These are phyloP conservation scores for Chlorops oryzae DNA, from an alignment of 1,140 invertebrate genomes.

Conservation along the genomic window DNA sequence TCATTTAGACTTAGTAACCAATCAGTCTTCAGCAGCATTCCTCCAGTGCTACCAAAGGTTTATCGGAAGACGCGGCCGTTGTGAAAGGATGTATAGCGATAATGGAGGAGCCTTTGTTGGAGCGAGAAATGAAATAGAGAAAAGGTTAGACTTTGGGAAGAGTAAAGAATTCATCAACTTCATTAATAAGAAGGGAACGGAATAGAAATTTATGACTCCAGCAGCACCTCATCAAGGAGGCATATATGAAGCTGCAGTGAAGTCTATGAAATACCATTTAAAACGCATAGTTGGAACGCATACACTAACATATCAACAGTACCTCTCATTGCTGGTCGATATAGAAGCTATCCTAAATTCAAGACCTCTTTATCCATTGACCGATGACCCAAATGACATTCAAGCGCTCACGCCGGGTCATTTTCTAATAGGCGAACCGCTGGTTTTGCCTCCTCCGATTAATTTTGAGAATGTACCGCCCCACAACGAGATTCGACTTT, in stretches of 20 bases:
- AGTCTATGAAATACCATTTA: slow-evolving; percentile 31
- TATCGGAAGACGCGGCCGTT: too few relatives aligned
- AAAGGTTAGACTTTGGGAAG: too few relatives aligned
- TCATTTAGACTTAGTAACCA: too few relatives aligned
- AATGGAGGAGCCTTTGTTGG: too few relatives aligned
- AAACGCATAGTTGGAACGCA: slow-evolving; percentile 21
- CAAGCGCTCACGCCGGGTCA: slow-evolving; percentile 41
- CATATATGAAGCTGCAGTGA: slow-evolving; percentile 31
- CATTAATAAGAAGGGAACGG: too few relatives aligned
- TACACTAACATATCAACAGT: slow-evolving; percentile 27
- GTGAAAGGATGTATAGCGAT: too few relatives aligned
- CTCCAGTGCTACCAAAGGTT: too few relatives aligned
- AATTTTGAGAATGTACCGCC: background rate
- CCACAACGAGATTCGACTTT: slow-evolving; percentile 14
- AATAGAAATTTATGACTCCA: slow-evolving; percentile 30
- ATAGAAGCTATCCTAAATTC: slow-evolving; percentile 36
- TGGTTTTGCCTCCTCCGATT: slow-evolving; percentile 19
- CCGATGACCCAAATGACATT: slow-evolving; percentile 36
- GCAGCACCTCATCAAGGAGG: slow-evolving; percentile 32
- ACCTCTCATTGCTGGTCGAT: slow-evolving; percentile 25
- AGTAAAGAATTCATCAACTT: too few relatives aligned
- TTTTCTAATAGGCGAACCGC: slow-evolving; percentile 38
- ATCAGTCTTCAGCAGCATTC: too few relatives aligned
- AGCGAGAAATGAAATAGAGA: too few relatives aligned
- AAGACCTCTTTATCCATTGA: slow-evolving; percentile 28